Evolutionary conservation across 2,113 vertebrate genomes (phyloP), one percentile per base, ranked within the genome.

Genomic region (Gymnobelideus leadbeateri): DNA sequence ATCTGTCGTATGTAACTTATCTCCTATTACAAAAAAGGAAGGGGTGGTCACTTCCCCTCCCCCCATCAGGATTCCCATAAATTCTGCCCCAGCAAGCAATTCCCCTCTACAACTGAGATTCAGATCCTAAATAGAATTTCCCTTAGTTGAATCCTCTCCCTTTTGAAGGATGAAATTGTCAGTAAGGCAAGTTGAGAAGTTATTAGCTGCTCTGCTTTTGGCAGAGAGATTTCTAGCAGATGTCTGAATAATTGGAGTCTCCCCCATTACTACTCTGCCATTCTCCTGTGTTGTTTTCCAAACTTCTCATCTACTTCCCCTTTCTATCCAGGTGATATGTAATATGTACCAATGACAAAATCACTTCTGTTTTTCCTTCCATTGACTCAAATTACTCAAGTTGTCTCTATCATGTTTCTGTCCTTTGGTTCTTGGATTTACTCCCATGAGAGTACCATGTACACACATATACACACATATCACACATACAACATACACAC

Each of bases 161-260:
- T 77, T 77, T 77, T 77, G 61, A 77, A 77, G 61, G 61, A 77
- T 77, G 61, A 77, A 77, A 77, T 77, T 77, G 61, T 77, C 61
- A n/a, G 61, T 77, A 77, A 77, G 61, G 61, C 31, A 77, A 77
- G 61, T 77, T 19, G 37, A 77, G 61, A 77, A 77, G 61, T 77
- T 77, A 77, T 77, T 77, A 77, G 31, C 61, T 77, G 61, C 31
- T 77, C 61, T 77, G 61, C 61, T 77, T 77, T 77, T 77, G 61
- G 61, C 61, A 77, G 61, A 37, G 31, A 77, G 61, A n/a, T 12
- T 37, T 77, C 61, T 37, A 77, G 31, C 61, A 77, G 61, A 77
- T 77, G 61, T 77, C 61, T 77, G 61, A 77, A 77, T 77, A 47
- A 43, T 77, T 91, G 94, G 57, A 77, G 77, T 51, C 28, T 19